phyloP scores from a whole-genome alignment of 2,888 invertebrate species.

The Drosophila tanythrix region DNA sequence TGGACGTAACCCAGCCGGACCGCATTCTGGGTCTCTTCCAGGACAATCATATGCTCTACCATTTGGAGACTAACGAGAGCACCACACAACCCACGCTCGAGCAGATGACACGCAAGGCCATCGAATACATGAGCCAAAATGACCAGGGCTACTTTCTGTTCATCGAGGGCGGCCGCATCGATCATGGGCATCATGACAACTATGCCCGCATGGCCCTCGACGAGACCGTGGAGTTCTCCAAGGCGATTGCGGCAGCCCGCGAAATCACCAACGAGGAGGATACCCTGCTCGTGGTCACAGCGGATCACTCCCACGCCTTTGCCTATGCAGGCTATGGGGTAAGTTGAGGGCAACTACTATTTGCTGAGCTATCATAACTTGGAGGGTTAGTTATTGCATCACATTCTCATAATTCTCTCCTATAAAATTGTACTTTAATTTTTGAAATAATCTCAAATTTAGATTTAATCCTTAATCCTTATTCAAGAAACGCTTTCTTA shows the following conservation, averaged over 20 bases:
- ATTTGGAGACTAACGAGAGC: slow-evolving; percentile 87
- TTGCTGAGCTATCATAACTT: not conserved
- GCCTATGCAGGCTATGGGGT: slow-evolving; percentile 90
- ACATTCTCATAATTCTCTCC: not conserved
- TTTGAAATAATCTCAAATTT: not conserved
- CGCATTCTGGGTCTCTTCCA: slow-evolving; percentile 89
- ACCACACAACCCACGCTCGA: slow-evolving; percentile 88
- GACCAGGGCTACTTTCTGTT: slow-evolving; percentile 92
- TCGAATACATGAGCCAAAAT: slow-evolving; percentile 88
- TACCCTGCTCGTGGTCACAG: slow-evolving; percentile 92
- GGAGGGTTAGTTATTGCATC: not conserved
- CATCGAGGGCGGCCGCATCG: slow-evolving; percentile 88
- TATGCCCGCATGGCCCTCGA: slow-evolving; percentile 82
- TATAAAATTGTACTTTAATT: not conserved
- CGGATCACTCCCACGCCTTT: slow-evolving; percentile 93
- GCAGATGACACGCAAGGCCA: slow-evolving; percentile 92
- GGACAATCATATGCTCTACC: slow-evolving; percentile 89
- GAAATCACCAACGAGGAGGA: slow-evolving; percentile 88
- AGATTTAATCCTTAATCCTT: not conserved
- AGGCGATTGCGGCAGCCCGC: slow-evolving; percentile 88
- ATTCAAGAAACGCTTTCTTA: not conserved
- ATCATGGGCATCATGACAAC: slow-evolving; percentile 83
- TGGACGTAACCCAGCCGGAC: slow-evolving; percentile 85
- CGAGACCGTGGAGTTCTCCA: slow-evolving; percentile 88
- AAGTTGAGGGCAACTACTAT: slow-evolving; percentile 32